Conservation (phyloP, 2,113 vertebrate species). For the Aleadryas rufinucha region DNA sequence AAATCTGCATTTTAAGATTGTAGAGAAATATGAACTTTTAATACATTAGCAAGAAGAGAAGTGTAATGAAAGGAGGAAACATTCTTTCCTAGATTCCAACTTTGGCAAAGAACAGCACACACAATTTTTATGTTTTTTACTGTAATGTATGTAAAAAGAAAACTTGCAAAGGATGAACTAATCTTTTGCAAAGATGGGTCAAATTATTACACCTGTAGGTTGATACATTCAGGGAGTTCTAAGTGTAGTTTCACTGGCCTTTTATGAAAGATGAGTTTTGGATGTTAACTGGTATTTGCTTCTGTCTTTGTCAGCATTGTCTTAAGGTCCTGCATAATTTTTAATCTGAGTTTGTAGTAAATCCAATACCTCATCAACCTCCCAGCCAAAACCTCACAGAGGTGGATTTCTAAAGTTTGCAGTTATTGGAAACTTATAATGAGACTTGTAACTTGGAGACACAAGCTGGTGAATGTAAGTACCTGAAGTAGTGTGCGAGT, state of each 20-base stretch:
- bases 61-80: not conserved
- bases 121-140: not conserved
- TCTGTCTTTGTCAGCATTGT: not conserved
- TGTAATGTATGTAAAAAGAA: not conserved
- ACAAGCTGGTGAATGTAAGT: not conserved
- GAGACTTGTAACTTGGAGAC: not conserved
- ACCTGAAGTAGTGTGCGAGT: accelerated
- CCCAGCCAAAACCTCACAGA: not conserved
- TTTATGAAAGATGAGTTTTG: not conserved
- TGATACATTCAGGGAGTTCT: not conserved
- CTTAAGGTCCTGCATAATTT: not conserved
- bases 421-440: not conserved
- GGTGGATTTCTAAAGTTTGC: not conserved
- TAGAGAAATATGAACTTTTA: not conserved
- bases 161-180: not conserved
- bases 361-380: not conserved
- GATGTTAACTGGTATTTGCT: not conserved
- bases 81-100: not conserved
- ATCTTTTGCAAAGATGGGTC: not conserved
- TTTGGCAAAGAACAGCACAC: not conserved
- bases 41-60: not conserved
- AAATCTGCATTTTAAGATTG: not conserved
- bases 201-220: not conserved
- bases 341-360: not conserved
- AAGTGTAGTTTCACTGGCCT: not conserved